Percentiles rank a stretch among this genome's conserved stretches.
These are phyloP conservation scores for Sebastiscus albofasciatus DNA, from an alignment of 2,797 vertebrate genomes.

Conservation along the genomic window DNA sequence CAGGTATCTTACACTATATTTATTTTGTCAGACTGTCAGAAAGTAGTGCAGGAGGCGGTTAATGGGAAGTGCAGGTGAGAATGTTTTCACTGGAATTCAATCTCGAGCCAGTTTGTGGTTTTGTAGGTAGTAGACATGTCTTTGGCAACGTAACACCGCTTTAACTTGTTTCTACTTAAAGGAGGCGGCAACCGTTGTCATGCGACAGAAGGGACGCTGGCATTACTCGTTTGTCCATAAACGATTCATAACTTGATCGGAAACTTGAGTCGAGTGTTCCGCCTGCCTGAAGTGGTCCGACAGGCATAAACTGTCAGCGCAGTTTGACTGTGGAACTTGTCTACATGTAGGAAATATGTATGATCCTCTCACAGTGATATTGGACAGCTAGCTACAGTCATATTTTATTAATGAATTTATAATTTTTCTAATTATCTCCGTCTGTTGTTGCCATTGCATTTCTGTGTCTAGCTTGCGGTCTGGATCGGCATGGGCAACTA, in stretches of 20 bases:
- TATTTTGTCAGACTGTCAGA: background rate
- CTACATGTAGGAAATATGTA: background rate
- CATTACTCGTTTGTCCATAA: conserved; percentile 10
- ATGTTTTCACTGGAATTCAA: conserved; percentile 28
- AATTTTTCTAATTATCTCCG: background rate
- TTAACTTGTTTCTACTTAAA: conserved; percentile 3
- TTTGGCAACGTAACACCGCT: conserved; percentile 43
- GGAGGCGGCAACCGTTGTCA: conserved; percentile 40
- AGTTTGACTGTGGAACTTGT: background rate
- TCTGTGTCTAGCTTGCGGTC: background rate
- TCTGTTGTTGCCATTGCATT: background rate
- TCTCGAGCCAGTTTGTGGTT: background rate
- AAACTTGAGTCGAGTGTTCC: conserved; percentile 30
- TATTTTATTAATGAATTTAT: background rate
- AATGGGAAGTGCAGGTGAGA: background rate
- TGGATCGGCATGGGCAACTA: conserved; percentile 20
- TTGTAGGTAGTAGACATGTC: background rate
- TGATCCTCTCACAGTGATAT: background rate
- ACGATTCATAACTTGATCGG: background rate
- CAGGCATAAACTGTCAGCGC: background rate
- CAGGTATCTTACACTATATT: background rate
- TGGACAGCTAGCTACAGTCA: background rate
- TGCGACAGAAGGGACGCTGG: conserved; percentile 25
- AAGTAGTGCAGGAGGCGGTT: background rate
- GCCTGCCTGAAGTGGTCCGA: background rate